phyloP scores from a whole-genome alignment of 1,140 invertebrate genomes.

The Globodera rostochiensis region DNA sequence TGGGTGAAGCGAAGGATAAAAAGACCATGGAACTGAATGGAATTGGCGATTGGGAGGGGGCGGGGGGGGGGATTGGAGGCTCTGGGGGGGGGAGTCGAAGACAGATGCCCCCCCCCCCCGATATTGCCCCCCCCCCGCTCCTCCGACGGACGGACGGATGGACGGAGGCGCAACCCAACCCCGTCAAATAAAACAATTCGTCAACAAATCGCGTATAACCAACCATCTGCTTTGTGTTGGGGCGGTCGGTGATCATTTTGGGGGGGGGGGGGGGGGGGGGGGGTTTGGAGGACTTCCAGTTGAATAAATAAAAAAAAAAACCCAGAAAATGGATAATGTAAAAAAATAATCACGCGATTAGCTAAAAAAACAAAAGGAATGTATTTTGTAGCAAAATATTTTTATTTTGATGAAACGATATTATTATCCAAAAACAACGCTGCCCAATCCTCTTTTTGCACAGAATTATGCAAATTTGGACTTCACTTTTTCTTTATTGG shows the following conservation, averaged over 20 bases:
- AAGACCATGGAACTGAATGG: background rate
- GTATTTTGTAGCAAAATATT: no score
- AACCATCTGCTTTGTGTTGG: background rate
- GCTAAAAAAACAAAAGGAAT: background rate
- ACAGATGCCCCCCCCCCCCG: no score
- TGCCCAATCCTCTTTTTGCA: no score
- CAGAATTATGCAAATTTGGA: no score
- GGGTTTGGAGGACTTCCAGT: background rate
- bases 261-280: no score
- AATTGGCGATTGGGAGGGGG: background rate
- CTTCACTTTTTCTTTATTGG: no score
- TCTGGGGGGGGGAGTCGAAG: no score
- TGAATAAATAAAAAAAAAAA: background rate
- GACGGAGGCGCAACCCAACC: no score
- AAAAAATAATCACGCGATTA: background rate
- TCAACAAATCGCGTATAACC: background rate
- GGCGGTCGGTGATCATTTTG: background rate
- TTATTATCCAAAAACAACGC: no score
- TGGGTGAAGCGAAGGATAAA: background rate
- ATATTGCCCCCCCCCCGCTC: no score
- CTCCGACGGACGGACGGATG: no score
- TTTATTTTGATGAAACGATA: no score
- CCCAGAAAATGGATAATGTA: background rate
- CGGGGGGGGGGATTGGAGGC: background rate
- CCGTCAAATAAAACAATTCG: background rate